These are phyloP conservation scores for Anarsia innoxiella DNA, from an alignment of 2,888 invertebrate genomes.

Conservation along the genomic window DNA sequence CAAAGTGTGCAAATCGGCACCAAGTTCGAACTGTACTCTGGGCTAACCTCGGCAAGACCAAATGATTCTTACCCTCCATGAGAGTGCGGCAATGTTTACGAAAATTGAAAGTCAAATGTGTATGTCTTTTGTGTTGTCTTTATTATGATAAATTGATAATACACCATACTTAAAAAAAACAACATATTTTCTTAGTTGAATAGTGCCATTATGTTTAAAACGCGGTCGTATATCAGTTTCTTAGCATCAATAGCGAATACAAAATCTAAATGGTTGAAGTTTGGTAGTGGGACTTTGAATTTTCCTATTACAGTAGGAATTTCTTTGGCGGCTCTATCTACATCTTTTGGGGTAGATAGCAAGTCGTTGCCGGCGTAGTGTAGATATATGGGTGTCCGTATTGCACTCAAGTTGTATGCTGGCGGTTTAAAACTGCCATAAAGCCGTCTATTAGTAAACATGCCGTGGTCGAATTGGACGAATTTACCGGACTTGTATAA, in stretches of 20 bases:
- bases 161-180: too few relatives aligned
- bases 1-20: constrained; percentile 22
- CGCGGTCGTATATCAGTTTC: constrained; percentile 72
- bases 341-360: constrained; percentile 63
- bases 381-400: constrained; percentile 62
- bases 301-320: constrained; percentile 60
- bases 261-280: constrained; percentile 76
- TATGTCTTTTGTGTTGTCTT: too few relatives aligned
- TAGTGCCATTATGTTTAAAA: constrained; percentile 57
- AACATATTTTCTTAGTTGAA: too few relatives aligned
- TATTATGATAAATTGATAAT: too few relatives aligned
- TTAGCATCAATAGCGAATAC: constrained; percentile 75
- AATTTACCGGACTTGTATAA: constrained; percentile 61
- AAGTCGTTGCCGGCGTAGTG: constrained; percentile 72
- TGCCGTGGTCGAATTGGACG: constrained; percentile 66
- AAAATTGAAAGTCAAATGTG: too few relatives aligned
- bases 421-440: constrained; percentile 71
- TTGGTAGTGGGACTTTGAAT: constrained; percentile 54
- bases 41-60: too few relatives aligned
- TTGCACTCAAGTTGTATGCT: constrained; percentile 57
- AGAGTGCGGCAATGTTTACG: too few relatives aligned
- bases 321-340: constrained; percentile 48
- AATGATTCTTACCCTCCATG: too few relatives aligned
- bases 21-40: background rate
- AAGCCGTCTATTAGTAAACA: constrained; percentile 44